Percentiles rank a stretch among this genome's conserved stretches.
phyloP scores from a whole-genome alignment of 2,797 vertebrate genomes.

The Micromesistius poutassou region DNA sequence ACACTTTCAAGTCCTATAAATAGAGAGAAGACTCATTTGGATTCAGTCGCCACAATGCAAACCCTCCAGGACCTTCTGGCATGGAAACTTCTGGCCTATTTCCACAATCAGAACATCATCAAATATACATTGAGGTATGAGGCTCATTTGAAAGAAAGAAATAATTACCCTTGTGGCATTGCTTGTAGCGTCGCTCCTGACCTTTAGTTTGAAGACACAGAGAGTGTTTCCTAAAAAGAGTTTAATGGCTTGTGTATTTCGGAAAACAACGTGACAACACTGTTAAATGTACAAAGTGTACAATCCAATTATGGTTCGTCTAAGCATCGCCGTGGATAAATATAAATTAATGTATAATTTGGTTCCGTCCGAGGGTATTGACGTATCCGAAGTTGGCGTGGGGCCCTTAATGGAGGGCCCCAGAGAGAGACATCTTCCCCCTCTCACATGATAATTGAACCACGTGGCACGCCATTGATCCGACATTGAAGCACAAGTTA shows the following conservation, averaged over 20 bases:
- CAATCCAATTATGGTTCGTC: not conserved
- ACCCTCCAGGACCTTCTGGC: constrained; percentile 12
- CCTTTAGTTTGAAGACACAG: constrained; percentile 16
- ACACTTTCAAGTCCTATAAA: constrained; percentile 25
- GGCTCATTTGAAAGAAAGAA: constrained; percentile 39
- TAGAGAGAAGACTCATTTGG: constrained; percentile 31
- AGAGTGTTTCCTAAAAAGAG: not conserved
- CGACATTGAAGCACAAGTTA: constrained; percentile 47
- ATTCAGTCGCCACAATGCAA: constrained; percentile 26
- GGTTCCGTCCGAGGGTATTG: not conserved
- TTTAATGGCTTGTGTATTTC: not conserved
- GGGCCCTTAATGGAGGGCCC: not conserved
- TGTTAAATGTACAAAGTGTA: not conserved
- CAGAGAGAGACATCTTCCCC: constrained; percentile 36
- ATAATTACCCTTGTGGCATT: constrained; percentile 31
- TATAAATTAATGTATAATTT: not conserved
- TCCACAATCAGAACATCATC: constrained; percentile 32
- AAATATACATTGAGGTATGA: constrained; percentile 51
- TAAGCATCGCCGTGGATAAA: not conserved
- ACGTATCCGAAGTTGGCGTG: not conserved
- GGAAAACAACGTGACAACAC: constrained; percentile 5
- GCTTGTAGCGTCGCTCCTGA: constrained; percentile 22
- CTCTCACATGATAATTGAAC: constrained; percentile 53
- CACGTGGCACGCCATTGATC: constrained; percentile 55
- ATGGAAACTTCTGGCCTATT: constrained; percentile 22